Percentiles rank a stretch among this genome's conserved stretches.
Conservation (phyloP, 2,113 vertebrate genomes). For the Engraulis encrasicolus region DNA sequence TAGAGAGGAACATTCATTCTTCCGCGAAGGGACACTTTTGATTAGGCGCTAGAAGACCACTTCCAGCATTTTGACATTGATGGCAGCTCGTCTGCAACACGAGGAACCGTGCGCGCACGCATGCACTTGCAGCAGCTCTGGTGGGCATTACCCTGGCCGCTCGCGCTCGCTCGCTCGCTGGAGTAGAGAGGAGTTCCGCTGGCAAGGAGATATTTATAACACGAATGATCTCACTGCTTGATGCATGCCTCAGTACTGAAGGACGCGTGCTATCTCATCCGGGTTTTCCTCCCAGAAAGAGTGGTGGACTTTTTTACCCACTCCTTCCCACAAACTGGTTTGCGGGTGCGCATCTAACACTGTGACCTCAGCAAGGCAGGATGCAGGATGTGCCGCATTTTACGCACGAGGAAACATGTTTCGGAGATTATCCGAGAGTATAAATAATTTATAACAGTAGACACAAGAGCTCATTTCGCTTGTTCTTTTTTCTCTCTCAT, state of each 20-base stretch:
- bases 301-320: slow-evolving; percentile 48
- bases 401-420: slow-evolving; percentile 58
- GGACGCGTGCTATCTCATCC: slow-evolving; percentile 72
- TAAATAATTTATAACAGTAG: slow-evolving; percentile 45
- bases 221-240: slow-evolving; percentile 85
- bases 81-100: slow-evolving; percentile 49
- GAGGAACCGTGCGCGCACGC: slow-evolving; percentile 52
- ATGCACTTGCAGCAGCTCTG: slow-evolving; percentile 54
- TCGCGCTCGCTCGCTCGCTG: slow-evolving; percentile 18
- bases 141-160: slow-evolving; percentile 66
- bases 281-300: slow-evolving; percentile 64
- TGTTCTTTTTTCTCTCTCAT: not conserved
- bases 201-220: slow-evolving; percentile 90
- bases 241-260: slow-evolving; percentile 75
- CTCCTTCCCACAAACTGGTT: not conserved
- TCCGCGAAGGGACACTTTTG: slow-evolving; percentile 70
- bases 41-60: slow-evolving; percentile 62
- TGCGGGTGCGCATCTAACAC: not conserved
- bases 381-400: slow-evolving; percentile 61
- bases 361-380: slow-evolving; percentile 31
- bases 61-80: slow-evolving; percentile 75
- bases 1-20: slow-evolving; percentile 86
- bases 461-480: not conserved
- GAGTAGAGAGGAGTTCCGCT: slow-evolving; percentile 65
- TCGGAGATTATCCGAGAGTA: slow-evolving; percentile 11